These are phyloP conservation scores for Diabrotica balteata DNA, from an alignment of 2,888 invertebrate species.

Conservation along the genomic window DNA sequence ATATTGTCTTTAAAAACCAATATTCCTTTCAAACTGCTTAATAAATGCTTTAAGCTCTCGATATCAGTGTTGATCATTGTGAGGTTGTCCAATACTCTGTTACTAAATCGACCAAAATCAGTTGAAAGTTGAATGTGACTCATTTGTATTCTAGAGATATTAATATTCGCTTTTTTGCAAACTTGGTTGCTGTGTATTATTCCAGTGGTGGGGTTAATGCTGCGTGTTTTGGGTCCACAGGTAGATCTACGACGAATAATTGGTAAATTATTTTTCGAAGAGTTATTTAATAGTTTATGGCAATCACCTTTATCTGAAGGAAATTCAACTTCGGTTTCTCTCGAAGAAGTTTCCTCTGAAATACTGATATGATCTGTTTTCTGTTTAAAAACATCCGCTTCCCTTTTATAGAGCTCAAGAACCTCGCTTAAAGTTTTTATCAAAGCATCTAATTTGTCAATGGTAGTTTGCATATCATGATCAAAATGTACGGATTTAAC, in stretches of 20 bases:
- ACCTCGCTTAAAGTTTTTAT: slow-evolving; percentile 2
- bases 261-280: background rate
- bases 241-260: slow-evolving; percentile 7
- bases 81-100: background rate
- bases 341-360: no score
- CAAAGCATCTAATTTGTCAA: slow-evolving; percentile 5
- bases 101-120: background rate
- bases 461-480: background rate
- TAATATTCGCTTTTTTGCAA: background rate
- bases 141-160: background rate
- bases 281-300: background rate
- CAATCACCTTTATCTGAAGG: background rate
- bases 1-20: background rate
- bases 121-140: background rate
- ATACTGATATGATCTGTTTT: background rate
- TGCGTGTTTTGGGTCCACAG: background rate
- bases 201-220: background rate
- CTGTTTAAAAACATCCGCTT: background rate
- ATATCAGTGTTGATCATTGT: slow-evolving; percentile 1
- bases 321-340: no score
- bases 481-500: no score
- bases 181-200: background rate
- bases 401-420: background rate
- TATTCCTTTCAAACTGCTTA: background rate
- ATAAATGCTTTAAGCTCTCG: background rate